phyloP scores from a whole-genome alignment of 2,888 invertebrate species.

The Torymus tubicola region DNA sequence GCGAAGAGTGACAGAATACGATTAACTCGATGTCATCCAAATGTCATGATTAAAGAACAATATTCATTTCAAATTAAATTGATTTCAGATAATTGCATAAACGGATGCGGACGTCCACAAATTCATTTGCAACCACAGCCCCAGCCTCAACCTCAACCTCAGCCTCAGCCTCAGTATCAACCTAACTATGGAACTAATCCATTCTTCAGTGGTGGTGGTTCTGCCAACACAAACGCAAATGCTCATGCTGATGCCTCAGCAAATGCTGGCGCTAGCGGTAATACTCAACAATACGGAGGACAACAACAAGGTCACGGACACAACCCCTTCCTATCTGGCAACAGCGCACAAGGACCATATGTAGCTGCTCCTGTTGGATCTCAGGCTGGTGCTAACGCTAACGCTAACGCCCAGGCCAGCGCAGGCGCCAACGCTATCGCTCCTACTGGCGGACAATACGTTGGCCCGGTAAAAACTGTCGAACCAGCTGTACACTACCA shows the following conservation, averaged over 20 bases:
- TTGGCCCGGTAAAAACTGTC: too few relatives aligned
- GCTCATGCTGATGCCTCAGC: neutral
- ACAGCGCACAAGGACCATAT: too few relatives aligned
- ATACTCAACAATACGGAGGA: too few relatives aligned
- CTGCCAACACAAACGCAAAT: neutral
- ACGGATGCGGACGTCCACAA: slow-evolving; percentile 30
- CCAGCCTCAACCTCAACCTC: slow-evolving; percentile 30
- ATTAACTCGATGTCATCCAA: too few relatives aligned
- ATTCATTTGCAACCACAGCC: neutral
- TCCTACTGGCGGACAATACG: too few relatives aligned
- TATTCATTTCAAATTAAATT: neutral
- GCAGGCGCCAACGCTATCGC: neutral
- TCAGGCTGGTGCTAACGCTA: neutral
- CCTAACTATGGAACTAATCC: slow-evolving; percentile 22
- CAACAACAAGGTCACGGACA: too few relatives aligned
- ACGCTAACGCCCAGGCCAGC: slow-evolving; percentile 10
- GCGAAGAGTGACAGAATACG: too few relatives aligned
- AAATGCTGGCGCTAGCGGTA: neutral
- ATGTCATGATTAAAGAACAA: too few relatives aligned
- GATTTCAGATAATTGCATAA: slow-evolving; percentile 6
- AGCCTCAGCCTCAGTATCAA: neutral
- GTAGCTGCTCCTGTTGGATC: too few relatives aligned
- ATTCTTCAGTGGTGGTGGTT: slow-evolving; percentile 1
- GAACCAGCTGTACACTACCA: too few relatives aligned
- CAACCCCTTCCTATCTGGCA: too few relatives aligned